phyloP scores from a whole-genome alignment of 2,888 invertebrate genomes.

The Tetragonula carbonaria region DNA sequence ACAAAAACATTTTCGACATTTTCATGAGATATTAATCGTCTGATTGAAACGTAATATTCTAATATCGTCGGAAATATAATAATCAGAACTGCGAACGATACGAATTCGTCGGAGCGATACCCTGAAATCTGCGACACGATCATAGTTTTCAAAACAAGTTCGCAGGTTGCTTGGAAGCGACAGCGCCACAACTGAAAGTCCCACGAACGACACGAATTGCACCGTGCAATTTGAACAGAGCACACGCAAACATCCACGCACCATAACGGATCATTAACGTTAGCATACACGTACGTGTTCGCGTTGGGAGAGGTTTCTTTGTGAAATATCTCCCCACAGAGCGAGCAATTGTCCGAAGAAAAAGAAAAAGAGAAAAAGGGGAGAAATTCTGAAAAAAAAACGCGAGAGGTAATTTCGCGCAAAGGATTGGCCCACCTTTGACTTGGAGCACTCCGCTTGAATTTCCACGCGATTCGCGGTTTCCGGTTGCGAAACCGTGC shows the following conservation, averaged over 20 bases:
- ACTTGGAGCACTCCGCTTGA: background rate
- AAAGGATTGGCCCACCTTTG: constrained; percentile 1
- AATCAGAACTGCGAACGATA: too few relatives aligned
- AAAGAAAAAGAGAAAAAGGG: background rate
- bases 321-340: background rate
- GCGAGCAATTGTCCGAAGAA: background rate
- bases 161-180: background rate
- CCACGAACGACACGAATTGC: background rate
- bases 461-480: background rate
- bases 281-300: background rate
- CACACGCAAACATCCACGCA: background rate
- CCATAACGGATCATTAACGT: background rate
- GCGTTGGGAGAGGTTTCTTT: background rate
- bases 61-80: too few relatives aligned
- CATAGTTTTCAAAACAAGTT: background rate
- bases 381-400: too few relatives aligned
- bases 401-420: background rate
- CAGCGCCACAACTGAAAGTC: background rate
- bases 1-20: too few relatives aligned
- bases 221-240: background rate
- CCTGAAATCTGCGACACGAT: background rate
- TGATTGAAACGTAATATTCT: too few relatives aligned
- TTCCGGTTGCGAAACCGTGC: background rate
- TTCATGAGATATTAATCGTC: too few relatives aligned
- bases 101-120: background rate